These are phyloP conservation scores for Zoanthus solanderi DNA, from an alignment of 92 coral and sea anemone genomes.

Conservation along the genomic window DNA sequence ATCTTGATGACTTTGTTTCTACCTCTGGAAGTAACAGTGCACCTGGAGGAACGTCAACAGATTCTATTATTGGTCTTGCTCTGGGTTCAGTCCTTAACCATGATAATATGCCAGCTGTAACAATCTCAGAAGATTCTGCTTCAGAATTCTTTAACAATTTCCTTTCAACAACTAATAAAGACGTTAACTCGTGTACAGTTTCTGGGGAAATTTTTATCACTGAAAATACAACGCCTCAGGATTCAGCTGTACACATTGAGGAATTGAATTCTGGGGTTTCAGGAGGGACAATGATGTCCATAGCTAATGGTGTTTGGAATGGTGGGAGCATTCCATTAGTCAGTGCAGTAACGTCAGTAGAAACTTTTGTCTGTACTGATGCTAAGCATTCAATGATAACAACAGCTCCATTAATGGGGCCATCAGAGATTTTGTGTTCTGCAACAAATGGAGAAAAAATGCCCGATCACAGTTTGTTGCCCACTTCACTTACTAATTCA, in stretches of 20 bases:
- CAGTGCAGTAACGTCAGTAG: constrained; percentile 6
- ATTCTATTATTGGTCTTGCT: constrained; percentile 75
- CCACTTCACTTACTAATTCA: constrained; percentile 33
- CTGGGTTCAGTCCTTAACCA: constrained; percentile 65
- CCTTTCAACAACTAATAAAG: constrained; percentile 24
- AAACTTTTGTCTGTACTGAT: constrained; percentile 10
- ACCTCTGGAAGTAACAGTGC: constrained; percentile 11
- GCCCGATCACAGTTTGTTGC: constrained; percentile 12
- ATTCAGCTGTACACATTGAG: constrained; percentile 67
- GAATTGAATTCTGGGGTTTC: constrained; percentile 78
- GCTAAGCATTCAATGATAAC: neutral
- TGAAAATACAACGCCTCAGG: constrained; percentile 14
- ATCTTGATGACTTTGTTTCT: constrained; percentile 26
- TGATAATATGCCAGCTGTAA: constrained; percentile 50
- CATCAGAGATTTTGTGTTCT: constrained; percentile 34
- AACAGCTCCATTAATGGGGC: constrained; percentile 13
- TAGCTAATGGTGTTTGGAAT: constrained; percentile 59
- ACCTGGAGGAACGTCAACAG: constrained; percentile 18
- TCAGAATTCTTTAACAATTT: constrained; percentile 72
- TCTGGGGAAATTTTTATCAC: constrained; percentile 39
- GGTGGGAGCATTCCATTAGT: constrained; percentile 24
- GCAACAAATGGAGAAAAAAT: constrained; percentile 26
- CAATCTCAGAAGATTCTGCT: constrained; percentile 75
- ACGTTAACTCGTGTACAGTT: neutral
- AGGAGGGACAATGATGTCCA: constrained; percentile 57